Base-by-base conservation (phyloP, 2,888 invertebrate genomes). In the Mimachlamys varia region DNA sequence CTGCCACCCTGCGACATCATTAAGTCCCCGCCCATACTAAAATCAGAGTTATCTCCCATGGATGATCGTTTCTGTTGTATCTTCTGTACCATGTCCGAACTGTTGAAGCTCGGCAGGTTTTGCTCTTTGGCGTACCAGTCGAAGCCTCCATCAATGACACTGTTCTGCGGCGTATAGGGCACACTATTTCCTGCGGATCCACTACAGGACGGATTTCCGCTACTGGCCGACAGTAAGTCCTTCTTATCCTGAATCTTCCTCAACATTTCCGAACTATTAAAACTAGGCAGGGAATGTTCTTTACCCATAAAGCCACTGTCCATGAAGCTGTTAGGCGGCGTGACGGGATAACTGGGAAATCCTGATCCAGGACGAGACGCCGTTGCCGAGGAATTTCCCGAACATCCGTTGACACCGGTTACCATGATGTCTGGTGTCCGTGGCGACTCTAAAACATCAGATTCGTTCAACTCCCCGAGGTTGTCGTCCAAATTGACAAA, bases 211-310 rank as follows among this genome's bases (percentile, higher is more conserved):
- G 88, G 58, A 19, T 87, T 90, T 10, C 89, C 89, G 38, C 88
- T 90, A 12, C 76, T 55, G 19, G 89, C 89, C 22, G 90, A 93
- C 37, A 97, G 93, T 38, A 96, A 95, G 12, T 96, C 96, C 89
- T 97, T 96, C 92, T 96, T 97, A 55, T 95, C 95, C 89, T 96
- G 96, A n/a, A 97, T 97, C 91, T 96, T 96, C 91, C 96, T 95
- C 89, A 97, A 96, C 97, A 97, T 97, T 92, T 97, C 97, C 2
- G 96, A 95, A 89, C 95, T 97, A 94, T 97, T 97, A 93, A 97
- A 97, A 91, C 97, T 97, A 13, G 97, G 97, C 17, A 97, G 94
- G 58, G 89, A 90, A 58, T 90, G 91, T 89, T 94, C 93, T 17
- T 89, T 91, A n/a, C 53, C 50, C 17, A 90, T 88, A 58, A 89